Base-by-base conservation (phyloP, 2,888 invertebrate species). In the Drosophila trichaetosa region DNA sequence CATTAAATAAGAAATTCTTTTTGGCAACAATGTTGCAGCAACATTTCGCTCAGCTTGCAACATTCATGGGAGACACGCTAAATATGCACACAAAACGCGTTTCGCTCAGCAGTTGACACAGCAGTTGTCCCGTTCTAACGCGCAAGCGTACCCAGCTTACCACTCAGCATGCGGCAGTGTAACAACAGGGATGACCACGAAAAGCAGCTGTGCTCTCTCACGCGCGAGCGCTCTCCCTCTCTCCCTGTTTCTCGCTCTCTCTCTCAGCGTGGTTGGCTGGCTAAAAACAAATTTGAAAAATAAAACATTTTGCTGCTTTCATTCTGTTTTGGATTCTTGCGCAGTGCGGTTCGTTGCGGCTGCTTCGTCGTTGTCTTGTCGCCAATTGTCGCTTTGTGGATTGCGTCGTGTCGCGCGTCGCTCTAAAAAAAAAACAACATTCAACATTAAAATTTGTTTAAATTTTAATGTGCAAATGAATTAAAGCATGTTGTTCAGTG, bases 331-430 rank as follows among this genome's bases (percentile, higher is more conserved):
- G 71, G 78, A 78, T 78, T 78, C 75, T 78, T 78, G 78, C 71
- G 40, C 71, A 61, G 78, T 78, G 79, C 80, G 76, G 80, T 80
- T 76, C 67, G 80, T 62, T 76, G 76, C 76, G 80, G 80, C 76
- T 73, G 64, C 62, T 76, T 57, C 63, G 73, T 80, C 60, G 70
- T 79, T 81, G 74, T 78, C 24, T 52, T 60, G 66, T 78, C 71
- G 87, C 91, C 91, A 91, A 91, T 91, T 46, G 46, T 89, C 86
- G 82, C 87, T 90, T 83, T 90, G 88, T 91, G 91, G 91, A 87
- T 79, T 91, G 75, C 90, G 81, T 84, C 83, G 89, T 84, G 71
- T 71, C 79, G 74, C 79, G 79, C 80, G 83, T 72, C 77, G 82
- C 79, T 82, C 78, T 74, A 29, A 74, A 74, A 69, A 69, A 73